These are phyloP conservation scores for Sinhomidia bicolor DNA, from an alignment of 2,888 invertebrate genomes.

Conservation along the genomic window DNA sequence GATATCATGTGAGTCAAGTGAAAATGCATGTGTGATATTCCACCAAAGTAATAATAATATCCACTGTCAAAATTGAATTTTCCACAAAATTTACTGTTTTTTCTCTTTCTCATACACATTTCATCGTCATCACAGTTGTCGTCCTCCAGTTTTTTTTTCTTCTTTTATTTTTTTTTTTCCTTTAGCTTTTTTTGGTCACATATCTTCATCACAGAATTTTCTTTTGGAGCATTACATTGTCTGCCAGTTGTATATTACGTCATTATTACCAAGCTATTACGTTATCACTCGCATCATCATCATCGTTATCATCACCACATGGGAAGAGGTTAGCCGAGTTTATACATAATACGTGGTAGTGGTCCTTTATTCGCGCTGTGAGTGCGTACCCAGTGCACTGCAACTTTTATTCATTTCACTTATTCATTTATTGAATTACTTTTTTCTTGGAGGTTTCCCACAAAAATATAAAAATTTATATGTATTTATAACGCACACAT, in stretches of 20 bases:
- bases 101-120: constrained; percentile 18
- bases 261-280: constrained; percentile 47
- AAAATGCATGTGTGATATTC: constrained; percentile 50
- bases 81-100: constrained; percentile 71
- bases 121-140: constrained; percentile 45
- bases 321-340: neutral
- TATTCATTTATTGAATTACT: constrained; percentile 56
- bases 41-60: constrained; percentile 50
- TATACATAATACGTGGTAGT: neutral
- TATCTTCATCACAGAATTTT: neutral
- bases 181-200: constrained; percentile 22
- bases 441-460: constrained; percentile 55
- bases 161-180: neutral
- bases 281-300: constrained; percentile 50
- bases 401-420: constrained; percentile 31
- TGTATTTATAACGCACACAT: constrained; percentile 60
- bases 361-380: neutral
- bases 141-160: neutral
- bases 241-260: constrained; percentile 8
- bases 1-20: constrained; percentile 42
- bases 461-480: constrained; percentile 54
- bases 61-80: constrained; percentile 73
- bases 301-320: constrained; percentile 25
- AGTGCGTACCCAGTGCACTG: neutral
- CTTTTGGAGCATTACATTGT: neutral